Percentiles rank a stretch among this genome's conserved stretches.
These are phyloP conservation scores for Sciaenops ocellatus DNA, from an alignment of 2,797 vertebrate species.

Conservation along the genomic window DNA sequence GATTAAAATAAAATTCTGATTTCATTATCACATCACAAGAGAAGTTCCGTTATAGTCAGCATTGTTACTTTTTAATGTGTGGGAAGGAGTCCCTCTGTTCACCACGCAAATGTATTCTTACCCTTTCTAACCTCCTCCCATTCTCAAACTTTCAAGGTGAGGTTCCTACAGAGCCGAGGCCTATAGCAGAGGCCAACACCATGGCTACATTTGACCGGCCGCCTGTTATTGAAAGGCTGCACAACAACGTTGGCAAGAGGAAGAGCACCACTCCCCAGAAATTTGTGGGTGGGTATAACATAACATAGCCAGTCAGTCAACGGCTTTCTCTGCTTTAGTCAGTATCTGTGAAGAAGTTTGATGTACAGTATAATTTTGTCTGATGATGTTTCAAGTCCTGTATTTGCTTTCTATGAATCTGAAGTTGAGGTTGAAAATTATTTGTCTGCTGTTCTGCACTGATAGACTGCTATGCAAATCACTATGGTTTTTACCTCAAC, in stretches of 20 bases:
- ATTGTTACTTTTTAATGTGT: not conserved
- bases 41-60: not conserved
- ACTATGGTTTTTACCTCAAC: not conserved
- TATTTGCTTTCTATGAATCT: not conserved
- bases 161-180: constrained; percentile 90
- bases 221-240: constrained; percentile 96
- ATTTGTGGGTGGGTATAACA: constrained; percentile 92
- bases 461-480: not conserved
- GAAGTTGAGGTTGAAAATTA: not conserved
- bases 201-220: constrained; percentile 94
- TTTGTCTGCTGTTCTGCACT: not conserved
- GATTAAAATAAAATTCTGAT: not conserved
- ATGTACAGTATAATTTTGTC: not conserved
- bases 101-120: not conserved
- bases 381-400: not conserved
- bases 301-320: not conserved
- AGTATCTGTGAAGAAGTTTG: not conserved
- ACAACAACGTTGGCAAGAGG: constrained; percentile 96
- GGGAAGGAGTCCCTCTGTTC: not conserved
- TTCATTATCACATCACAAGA: not conserved
- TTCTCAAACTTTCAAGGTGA: constrained; percentile 82
- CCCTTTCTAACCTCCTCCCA: not conserved
- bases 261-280: constrained; percentile 99
- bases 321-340: not conserved
- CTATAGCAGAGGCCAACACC: constrained; percentile 89